A percentile compares a stretch with the other conserved stretches of the same genome.
phyloP scores from a whole-genome alignment of 2,113 vertebrate genomes.

The Tetrao urogallus region DNA sequence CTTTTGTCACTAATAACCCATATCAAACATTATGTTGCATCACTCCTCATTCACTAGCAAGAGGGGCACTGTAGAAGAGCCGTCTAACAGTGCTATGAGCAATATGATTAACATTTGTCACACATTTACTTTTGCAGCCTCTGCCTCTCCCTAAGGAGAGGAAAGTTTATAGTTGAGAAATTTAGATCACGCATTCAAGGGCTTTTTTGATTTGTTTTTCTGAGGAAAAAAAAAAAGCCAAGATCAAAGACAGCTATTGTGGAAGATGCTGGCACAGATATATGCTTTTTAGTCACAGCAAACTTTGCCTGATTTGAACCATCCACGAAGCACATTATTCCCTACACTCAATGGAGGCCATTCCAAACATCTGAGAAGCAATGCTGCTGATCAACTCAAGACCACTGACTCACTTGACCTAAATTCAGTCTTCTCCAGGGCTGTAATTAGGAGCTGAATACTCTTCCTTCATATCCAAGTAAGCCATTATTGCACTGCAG shows the following conservation, averaged over 20 bases:
- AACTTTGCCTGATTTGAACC: not conserved
- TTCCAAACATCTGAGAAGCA: not conserved
- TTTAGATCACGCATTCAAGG: not conserved
- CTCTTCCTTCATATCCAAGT: not conserved
- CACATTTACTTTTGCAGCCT: not conserved
- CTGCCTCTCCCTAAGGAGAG: not conserved
- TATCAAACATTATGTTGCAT: not conserved
- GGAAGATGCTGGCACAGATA: not conserved
- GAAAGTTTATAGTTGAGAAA: not conserved
- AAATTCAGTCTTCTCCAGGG: not conserved
- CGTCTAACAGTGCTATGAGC: not conserved
- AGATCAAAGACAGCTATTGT: not conserved
- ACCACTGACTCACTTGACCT: not conserved
- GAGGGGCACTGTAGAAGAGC: not conserved
- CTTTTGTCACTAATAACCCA: not conserved
- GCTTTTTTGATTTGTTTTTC: no score
- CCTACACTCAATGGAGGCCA: not conserved
- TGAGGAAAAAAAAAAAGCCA: not conserved
- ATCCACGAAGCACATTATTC: not conserved
- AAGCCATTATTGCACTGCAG: not conserved
- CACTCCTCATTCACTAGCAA: not conserved
- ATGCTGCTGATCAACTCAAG: not conserved
- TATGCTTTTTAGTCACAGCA: not conserved
- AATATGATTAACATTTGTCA: not conserved
- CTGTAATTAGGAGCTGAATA: not conserved